Conservation (phyloP, 2,888 invertebrate genomes). For the Steinernema hermaphroditum region DNA sequence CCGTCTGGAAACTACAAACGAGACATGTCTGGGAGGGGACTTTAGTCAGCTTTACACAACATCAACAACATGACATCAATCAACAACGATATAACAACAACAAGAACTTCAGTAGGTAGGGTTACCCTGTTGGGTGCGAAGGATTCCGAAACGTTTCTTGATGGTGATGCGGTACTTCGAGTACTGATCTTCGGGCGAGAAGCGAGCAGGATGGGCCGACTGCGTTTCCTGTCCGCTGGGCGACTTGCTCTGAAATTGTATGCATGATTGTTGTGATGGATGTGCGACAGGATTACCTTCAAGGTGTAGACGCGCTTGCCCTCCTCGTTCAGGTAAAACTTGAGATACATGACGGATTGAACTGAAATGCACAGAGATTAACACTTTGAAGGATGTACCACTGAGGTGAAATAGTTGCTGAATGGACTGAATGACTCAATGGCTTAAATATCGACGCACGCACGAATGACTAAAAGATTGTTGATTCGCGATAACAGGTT, state of each 20-base stretch:
- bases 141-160: conserved; percentile 84
- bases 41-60: not conserved
- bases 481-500: too few species aligned
- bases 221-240: conserved; percentile 80
- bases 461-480: too few species aligned
- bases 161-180: conserved; percentile 84
- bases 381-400: too few species aligned
- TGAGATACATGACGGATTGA: conserved; percentile 75
- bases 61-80: not conserved
- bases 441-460: too few species aligned
- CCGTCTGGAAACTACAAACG: too few species aligned
- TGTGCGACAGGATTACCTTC: conserved; percentile 72
- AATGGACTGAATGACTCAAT: too few species aligned
- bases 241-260: conserved; percentile 76
- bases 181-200: conserved; percentile 91
- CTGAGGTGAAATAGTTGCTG: too few species aligned
- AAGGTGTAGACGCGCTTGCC: conserved; percentile 84
- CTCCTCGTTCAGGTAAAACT: conserved; percentile 78
- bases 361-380: too few species aligned
- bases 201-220: conserved; percentile 90
- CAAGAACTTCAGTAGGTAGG: conserved; percentile 48
- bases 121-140: conserved; percentile 80
- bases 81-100: not conserved
- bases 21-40: too few species aligned
- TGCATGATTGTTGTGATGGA: not conserved